Evolutionary conservation across 2,888 invertebrate species (phyloP).

Genomic region (Acrocyrtus sp.): DNA sequence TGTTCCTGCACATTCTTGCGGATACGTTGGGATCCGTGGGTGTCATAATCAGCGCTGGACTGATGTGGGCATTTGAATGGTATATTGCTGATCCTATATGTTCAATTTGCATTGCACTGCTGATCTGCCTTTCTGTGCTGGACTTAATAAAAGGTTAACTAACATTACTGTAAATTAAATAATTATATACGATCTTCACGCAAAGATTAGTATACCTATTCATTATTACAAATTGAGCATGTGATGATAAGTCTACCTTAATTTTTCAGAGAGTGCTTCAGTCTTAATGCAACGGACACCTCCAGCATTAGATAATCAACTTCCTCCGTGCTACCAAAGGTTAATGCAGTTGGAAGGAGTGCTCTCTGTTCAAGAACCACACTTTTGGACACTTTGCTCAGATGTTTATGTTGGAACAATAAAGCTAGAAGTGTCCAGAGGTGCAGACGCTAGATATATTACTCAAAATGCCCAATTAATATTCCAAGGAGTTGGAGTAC

Average conservation of each 20-base stretch:
- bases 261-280: slow-evolving; percentile 69
- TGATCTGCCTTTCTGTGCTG: slow-evolving; percentile 89
- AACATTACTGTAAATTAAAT: slow-evolving; percentile 50
- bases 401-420: slow-evolving; percentile 92
- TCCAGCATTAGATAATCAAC: slow-evolving; percentile 78
- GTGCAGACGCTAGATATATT: slow-evolving; percentile 92
- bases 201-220: too few relatives aligned
- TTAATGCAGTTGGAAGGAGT: slow-evolving; percentile 91
- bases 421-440: slow-evolving; percentile 88
- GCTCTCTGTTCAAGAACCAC: slow-evolving; percentile 95
- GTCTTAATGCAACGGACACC: slow-evolving; percentile 97
- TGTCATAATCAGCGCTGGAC: slow-evolving; percentile 91
- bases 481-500: slow-evolving; percentile 90
- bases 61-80: slow-evolving; percentile 97
- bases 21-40: slow-evolving; percentile 97
- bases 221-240: too few relatives aligned
- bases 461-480: slow-evolving; percentile 93
- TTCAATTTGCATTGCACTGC: slow-evolving; percentile 93
- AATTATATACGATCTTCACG: too few relatives aligned
- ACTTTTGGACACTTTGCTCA: slow-evolving; percentile 98
- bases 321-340: slow-evolving; percentile 90
- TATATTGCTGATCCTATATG: slow-evolving; percentile 99
- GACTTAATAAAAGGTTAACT: slow-evolving; percentile 74
- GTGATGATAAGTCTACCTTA: too few relatives aligned
- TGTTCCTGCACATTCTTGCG: slow-evolving; percentile 95